phyloP scores from a whole-genome alignment of 2,888 invertebrate species.

The Heliconius sara region DNA sequence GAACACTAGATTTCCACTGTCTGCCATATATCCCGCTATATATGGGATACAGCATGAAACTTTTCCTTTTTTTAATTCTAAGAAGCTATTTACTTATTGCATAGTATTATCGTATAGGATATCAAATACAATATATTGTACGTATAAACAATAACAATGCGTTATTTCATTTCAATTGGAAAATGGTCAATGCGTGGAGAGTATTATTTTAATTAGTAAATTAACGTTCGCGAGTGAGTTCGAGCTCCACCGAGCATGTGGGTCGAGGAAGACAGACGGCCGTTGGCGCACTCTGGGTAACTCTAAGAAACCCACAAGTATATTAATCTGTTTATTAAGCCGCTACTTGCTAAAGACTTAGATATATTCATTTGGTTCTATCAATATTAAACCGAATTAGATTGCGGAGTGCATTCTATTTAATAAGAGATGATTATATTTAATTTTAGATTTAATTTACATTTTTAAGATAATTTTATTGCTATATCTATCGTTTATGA shows the following conservation, averaged over 20 bases:
- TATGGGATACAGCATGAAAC: no score
- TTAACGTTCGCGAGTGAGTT: slow-evolving; percentile 48
- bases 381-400: background rate
- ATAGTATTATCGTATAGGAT: background rate
- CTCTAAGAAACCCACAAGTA: slow-evolving; percentile 36
- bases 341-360: slow-evolving; percentile 6
- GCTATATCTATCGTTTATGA: no score
- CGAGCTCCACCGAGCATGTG: slow-evolving; percentile 47
- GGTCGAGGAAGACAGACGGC: slow-evolving; percentile 46
- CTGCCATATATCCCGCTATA: no score
- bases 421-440: background rate
- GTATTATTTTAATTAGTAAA: slow-evolving; percentile 48
- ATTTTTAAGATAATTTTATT: background rate
- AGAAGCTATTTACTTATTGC: background rate
- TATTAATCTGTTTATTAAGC: slow-evolving; percentile 33
- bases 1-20: no score
- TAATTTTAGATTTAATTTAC: background rate
- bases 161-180: slow-evolving; percentile 34
- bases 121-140: background rate
- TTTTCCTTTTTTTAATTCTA: background rate
- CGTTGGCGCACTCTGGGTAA: slow-evolving; percentile 39
- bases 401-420: background rate
- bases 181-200: slow-evolving; percentile 41
- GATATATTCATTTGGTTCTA: background rate
- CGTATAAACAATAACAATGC: slow-evolving; percentile 24